Evolutionary conservation across 2,113 vertebrate genomes (phyloP), one percentile per base, ranked within the genome.

Genomic region (Campylomormyrus tamandua): DNA sequence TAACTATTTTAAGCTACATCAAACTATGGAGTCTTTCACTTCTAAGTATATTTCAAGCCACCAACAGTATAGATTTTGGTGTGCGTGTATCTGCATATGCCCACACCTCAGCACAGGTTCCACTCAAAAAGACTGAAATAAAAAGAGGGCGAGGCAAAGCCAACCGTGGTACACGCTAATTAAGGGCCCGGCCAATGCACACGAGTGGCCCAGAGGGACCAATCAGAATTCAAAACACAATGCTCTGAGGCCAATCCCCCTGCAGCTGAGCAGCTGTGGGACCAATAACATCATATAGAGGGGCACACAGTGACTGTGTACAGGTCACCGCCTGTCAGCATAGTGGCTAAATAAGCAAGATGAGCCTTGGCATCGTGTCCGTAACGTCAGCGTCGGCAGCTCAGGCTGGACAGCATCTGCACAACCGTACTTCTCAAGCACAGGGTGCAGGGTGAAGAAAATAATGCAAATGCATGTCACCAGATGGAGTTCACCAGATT

Each of bases 1-100:
- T 19, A 53, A 42, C 85, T 87, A 87, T 87, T 87, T 87, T 56
- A 52, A 53, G 85, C 50, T 45, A n/a, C 45, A 46, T 84, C 39
- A 5, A 21, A 48, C 45, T n/a, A 8, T 84, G 11, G 45, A 5
- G 42, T 45, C 35, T 21, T 83, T 17, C 19, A 84, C 39, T 46
- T 48, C 45, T 84, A 21, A 13, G 21, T 7, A 39, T 48, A 48
- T 87, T 53, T 87, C 24, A 52, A n/a, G 24, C 24, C n/a, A 7
- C 0, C 49, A 8, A 17, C 31, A 52, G 24, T 21, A n/a, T 11
- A 31, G 27, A 8, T 5, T 3, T 7, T 52, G 24, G 24, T 35
- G 1, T 27, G 24, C 27, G 1, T 49, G 83, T 13, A 49, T 7
- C 19, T 42, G 80, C 42, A 24, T 86, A 46, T 86, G 83, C 15